phyloP scores from a whole-genome alignment of 2,113 vertebrate genomes.

The Holacanthus passer region DNA sequence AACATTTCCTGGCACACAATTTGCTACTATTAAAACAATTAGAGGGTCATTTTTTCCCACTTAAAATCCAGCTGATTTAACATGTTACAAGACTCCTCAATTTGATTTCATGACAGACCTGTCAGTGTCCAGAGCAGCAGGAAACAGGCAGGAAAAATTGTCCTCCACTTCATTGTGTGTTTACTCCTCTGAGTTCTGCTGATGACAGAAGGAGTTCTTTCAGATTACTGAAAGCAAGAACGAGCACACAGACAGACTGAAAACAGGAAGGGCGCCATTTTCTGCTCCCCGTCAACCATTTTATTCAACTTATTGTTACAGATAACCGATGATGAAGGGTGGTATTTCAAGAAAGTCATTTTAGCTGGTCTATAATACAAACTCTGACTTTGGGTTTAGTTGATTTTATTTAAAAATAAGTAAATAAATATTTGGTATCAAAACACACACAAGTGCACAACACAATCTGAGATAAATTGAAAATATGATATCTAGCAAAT shows the following conservation, averaged over 20 bases:
- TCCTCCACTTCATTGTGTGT: constrained; percentile 29
- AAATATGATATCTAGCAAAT: background rate
- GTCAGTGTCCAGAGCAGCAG: constrained; percentile 58
- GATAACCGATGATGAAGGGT: background rate
- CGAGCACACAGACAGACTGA: background rate
- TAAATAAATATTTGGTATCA: background rate
- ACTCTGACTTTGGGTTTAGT: background rate
- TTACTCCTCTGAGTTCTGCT: background rate
- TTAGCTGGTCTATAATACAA: fast-evolving
- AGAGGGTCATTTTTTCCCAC: background rate
- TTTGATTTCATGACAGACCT: constrained; percentile 48
- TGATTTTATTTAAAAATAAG: fast-evolving
- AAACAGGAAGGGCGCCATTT: constrained; percentile 69
- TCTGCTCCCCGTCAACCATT: constrained; percentile 64
- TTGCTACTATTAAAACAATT: background rate
- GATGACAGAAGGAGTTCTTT: constrained; percentile 18
- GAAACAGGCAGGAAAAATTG: background rate
- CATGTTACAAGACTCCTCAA: background rate
- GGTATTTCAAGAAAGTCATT: fast-evolving
- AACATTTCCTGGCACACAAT: background rate
- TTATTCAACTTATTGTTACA: constrained; percentile 25
- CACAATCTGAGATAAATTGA: background rate
- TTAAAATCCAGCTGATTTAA: background rate
- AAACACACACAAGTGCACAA: background rate
- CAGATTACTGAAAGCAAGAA: background rate